Conservation (phyloP, 92 coral and sea anemone species). For the Porites rus region DNA sequence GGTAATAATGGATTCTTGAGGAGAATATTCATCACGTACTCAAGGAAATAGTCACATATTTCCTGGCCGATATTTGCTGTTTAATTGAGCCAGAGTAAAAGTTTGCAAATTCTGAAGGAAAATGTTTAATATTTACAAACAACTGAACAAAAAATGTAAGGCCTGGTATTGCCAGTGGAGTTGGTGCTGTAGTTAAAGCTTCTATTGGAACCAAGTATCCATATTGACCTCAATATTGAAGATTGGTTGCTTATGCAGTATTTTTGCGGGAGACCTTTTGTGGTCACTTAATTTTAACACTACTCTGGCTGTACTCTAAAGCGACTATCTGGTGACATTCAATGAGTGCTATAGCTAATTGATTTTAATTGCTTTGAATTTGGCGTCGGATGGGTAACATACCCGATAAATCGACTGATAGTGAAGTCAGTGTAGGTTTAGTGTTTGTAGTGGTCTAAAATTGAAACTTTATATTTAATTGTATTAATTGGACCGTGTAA, state of each 20-base stretch:
- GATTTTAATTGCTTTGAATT: conserved; percentile 4
- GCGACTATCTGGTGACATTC: conserved; percentile 10
- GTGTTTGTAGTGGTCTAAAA: background rate
- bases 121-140: no score
- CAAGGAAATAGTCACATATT: background rate
- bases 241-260: no score
- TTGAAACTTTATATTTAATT: background rate
- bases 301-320: background rate
- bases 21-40: background rate
- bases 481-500: background rate
- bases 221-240: no score
- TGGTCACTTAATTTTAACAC: background rate
- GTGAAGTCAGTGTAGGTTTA: background rate
- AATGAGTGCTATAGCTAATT: background rate
- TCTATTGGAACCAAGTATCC: no score
- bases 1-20: background rate
- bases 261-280: no score
- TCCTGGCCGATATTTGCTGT: background rate
- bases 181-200: no score
- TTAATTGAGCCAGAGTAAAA: background rate
- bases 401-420: background rate
- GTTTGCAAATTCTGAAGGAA: no score
- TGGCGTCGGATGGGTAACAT: background rate
- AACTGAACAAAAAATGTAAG: no score
- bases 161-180: no score